Base-by-base conservation (phyloP, 35 echinoderm and acorn worm genomes). In the Heliocidaris tuberculata region DNA sequence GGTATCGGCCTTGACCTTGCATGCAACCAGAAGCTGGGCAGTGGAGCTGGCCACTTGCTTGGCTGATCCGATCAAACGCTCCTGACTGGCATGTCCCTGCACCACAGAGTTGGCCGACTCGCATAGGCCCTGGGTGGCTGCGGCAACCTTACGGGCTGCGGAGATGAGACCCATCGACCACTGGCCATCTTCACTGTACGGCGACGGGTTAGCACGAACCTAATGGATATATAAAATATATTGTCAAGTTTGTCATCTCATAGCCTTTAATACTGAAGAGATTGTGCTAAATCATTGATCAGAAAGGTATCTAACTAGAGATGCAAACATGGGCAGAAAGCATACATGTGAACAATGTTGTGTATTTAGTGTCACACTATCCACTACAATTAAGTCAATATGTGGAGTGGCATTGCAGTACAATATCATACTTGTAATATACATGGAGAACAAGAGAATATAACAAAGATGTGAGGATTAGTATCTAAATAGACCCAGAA, bases 141-240 rank as follows among this genome's bases (percentile, higher is more conserved):
- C 98, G 6, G 98, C 98, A 17, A 99, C 98, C 86, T 97, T 99
- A 54, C 97, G 95, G 65, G 98, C 98, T 29, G 98, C 98, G 7
- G 98, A 97, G 87, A 99, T 99, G 78, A 99, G 95, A 2, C 98
- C 98, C 96, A 99, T 97, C 0, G 98, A 99, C 98, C 98, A 99
- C 89, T 99, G 98, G 31, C 98, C 98, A 95, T 99, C 98, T 52
- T 99, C 98, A 60, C 96, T 97, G 96, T 97, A 97, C 15, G 95
- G 95, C 13, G 98, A 94, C 9, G 98, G 98, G 95, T 96, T 97
- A 85, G 94, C 94, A 17, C 88, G 59, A 19, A 99, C 94, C 96
- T 97, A 90, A 78, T 27, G 21, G 21, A 49, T 11, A 27, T n/a
- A 78, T 19, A 78, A 78, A 78, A 78, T 78, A 16, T 24, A 70